phyloP scores from a whole-genome alignment of 2,113 vertebrate species.

The Setophaga petechia region DNA sequence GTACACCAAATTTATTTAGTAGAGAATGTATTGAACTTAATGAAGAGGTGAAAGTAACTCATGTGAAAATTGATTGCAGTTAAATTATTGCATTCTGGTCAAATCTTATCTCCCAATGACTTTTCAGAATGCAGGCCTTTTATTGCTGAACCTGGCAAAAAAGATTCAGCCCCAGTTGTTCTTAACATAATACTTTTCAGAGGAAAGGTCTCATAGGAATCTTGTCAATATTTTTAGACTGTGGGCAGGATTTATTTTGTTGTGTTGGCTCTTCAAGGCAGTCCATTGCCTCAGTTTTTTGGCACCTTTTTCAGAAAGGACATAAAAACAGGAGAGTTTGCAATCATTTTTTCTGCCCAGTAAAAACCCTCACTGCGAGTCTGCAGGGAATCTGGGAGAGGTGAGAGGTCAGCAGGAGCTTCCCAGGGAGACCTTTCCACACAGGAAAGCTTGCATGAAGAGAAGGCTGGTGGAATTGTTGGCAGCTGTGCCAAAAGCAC shows the following conservation, averaged over 20 bases:
- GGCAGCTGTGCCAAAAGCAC: background rate
- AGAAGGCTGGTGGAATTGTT: background rate
- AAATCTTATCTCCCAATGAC: background rate
- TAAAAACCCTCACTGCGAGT: fast-evolving
- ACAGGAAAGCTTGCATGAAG: background rate
- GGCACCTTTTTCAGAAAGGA: background rate
- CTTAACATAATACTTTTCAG: background rate
- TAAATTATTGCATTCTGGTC: background rate
- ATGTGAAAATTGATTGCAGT: background rate
- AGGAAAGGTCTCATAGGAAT: background rate
- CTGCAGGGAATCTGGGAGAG: background rate
- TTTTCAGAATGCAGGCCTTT: background rate
- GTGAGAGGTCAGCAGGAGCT: background rate
- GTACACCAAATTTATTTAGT: background rate
- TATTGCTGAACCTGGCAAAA: background rate
- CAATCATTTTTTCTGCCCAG: background rate
- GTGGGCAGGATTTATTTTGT: background rate
- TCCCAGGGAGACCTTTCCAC: background rate
- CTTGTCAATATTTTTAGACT: background rate
- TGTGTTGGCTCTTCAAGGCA: background rate
- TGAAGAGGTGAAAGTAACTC: background rate
- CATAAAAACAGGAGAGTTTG: background rate
- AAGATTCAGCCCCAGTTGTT: background rate
- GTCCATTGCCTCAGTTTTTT: background rate
- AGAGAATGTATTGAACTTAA: background rate